phyloP scores from a whole-genome alignment of 2,113 vertebrate genomes.

The Cephalophus harveyi region DNA sequence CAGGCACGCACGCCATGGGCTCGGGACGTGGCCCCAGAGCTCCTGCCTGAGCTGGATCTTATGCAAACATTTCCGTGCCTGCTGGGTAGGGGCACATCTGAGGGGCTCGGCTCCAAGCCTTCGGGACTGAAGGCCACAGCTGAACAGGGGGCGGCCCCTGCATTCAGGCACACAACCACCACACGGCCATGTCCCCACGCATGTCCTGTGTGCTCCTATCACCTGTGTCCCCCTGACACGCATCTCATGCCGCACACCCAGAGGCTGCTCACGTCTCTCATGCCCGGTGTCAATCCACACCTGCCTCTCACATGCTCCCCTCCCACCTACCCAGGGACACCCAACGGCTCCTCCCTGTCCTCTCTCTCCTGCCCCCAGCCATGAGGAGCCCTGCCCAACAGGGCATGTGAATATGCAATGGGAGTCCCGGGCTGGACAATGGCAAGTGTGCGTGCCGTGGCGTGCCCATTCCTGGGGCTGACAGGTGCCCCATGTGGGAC shows the following conservation, averaged over 20 bases:
- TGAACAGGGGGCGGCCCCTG: slow-evolving; percentile 40
- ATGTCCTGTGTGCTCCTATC: slow-evolving; percentile 43
- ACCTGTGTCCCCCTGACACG: neutral
- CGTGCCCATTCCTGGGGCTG: slow-evolving; percentile 70
- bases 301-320: slow-evolving; percentile 69
- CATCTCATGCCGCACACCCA: slow-evolving; percentile 52
- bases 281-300: slow-evolving; percentile 31
- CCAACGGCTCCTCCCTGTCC: slow-evolving; percentile 1
- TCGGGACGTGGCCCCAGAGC: neutral
- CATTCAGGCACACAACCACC: slow-evolving; percentile 47
- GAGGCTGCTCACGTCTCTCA: slow-evolving; percentile 58
- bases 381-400: slow-evolving; percentile 48
- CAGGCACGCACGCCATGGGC: slow-evolving; percentile 39
- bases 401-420: slow-evolving; percentile 80
- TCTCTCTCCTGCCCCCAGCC: slow-evolving; percentile 26
- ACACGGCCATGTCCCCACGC: neutral
- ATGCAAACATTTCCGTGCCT: slow-evolving; percentile 76
- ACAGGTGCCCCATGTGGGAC: slow-evolving; percentile 53
- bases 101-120: slow-evolving; percentile 40
- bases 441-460: slow-evolving; percentile 81
- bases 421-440: slow-evolving; percentile 80
- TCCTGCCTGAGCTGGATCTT: slow-evolving; percentile 66
- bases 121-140: slow-evolving; percentile 38
- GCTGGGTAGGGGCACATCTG: slow-evolving; percentile 50
- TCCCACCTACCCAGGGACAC: slow-evolving; percentile 64